A percentile compares a stretch with the other conserved stretches of the same genome.
Evolutionary conservation across 2,888 invertebrate species (phyloP).

Genomic region (Ophion costatus): DNA sequence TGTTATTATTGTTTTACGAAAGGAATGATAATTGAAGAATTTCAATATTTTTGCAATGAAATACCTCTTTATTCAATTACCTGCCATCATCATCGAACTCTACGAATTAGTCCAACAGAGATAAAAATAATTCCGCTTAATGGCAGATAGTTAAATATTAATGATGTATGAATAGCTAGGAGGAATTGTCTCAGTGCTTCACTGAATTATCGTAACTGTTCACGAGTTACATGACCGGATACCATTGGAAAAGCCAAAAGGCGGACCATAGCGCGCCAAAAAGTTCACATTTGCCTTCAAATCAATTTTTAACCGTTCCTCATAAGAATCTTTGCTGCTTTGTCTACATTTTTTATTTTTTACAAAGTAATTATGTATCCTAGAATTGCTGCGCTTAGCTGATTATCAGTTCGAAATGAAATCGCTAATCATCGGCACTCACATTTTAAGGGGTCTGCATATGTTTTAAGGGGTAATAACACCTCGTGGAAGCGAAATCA

Average conservation of each 20-base stretch:
- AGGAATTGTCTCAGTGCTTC: background rate
- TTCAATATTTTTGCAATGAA: slow-evolving; percentile 27
- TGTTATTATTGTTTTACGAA: slow-evolving; percentile 31
- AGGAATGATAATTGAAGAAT: slow-evolving; percentile 29
- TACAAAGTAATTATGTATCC: too few relatives aligned
- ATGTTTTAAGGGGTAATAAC: too few relatives aligned
- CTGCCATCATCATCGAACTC: background rate
- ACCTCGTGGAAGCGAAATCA: too few relatives aligned
- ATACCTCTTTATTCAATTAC: background rate
- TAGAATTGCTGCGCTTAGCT: too few relatives aligned
- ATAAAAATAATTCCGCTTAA: background rate
- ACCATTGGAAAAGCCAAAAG: background rate
- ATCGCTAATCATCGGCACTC: too few relatives aligned
- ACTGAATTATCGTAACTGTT: background rate
- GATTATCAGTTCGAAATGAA: too few relatives aligned
- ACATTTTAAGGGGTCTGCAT: too few relatives aligned
- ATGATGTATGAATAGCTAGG: background rate
- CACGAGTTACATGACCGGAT: background rate
- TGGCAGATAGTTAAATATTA: background rate
- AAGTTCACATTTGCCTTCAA: background rate
- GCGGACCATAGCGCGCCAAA: background rate
- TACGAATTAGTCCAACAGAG: background rate
- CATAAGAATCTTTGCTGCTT: background rate
- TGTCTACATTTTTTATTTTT: background rate
- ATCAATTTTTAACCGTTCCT: background rate